Percentiles rank a stretch among this genome's conserved stretches.
Conservation (phyloP, 2,888 invertebrate species). For the Carterocephalus palaemon region DNA sequence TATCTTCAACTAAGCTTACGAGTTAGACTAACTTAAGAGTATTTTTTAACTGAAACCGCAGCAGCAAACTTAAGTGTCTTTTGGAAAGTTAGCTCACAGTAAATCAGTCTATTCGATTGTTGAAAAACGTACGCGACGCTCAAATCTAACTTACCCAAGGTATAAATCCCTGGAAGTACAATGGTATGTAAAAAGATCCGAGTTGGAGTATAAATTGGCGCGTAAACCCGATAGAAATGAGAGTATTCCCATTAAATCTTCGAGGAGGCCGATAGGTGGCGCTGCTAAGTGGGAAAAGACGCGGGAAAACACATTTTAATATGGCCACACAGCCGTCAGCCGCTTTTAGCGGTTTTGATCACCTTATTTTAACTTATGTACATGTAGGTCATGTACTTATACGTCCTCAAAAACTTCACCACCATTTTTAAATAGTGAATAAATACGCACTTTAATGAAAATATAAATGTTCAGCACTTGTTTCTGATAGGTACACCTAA, state of each 20-base stretch:
- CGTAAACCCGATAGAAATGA: slow-evolving; percentile 74
- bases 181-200: slow-evolving; percentile 69
- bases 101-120: background rate
- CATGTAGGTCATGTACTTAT: too few relatives aligned
- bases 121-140: slow-evolving; percentile 9
- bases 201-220: slow-evolving; percentile 60
- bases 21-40: too few relatives aligned
- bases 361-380: slow-evolving; percentile 25
- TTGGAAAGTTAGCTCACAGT: too few relatives aligned
- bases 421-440: too few relatives aligned
- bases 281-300: slow-evolving; percentile 54
- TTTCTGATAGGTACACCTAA: too few relatives aligned
- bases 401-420: too few relatives aligned
- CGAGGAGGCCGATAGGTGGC: slow-evolving; percentile 68
- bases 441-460: too few relatives aligned
- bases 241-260: slow-evolving; percentile 69
- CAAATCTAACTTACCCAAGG: slow-evolving; percentile 19
- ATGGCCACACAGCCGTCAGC: slow-evolving; percentile 42
- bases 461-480: too few relatives aligned
- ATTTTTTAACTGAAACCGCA: too few relatives aligned
- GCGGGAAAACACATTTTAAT: slow-evolving; percentile 69
- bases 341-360: slow-evolving; percentile 40
- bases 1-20: too few relatives aligned
- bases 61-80: too few relatives aligned
- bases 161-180: slow-evolving; percentile 45